phyloP scores from a whole-genome alignment of 2,888 invertebrate species.

The Chrysolina oricalcia region DNA sequence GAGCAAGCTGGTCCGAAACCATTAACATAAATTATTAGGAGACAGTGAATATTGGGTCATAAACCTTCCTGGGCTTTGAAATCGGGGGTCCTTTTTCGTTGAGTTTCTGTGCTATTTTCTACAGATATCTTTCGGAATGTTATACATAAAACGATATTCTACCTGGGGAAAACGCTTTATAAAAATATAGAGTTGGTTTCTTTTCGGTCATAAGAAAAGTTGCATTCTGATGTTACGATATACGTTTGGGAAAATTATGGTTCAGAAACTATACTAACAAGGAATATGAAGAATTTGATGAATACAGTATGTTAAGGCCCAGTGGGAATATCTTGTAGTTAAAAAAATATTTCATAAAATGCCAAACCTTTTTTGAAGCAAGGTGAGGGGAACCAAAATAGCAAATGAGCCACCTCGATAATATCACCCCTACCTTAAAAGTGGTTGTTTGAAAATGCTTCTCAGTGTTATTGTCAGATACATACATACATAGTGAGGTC shows the following conservation, averaged over 20 bases:
- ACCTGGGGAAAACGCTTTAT: constrained; percentile 30
- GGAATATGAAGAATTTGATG: too few species aligned
- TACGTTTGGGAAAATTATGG: not conserved
- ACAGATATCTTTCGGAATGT: constrained; percentile 50
- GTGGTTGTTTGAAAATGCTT: too few species aligned
- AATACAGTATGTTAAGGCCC: too few species aligned
- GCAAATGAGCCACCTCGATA: too few species aligned
- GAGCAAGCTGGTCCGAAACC: constrained; percentile 65
- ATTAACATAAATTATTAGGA: constrained; percentile 77
- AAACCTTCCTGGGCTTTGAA: constrained; percentile 67
- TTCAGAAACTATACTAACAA: too few species aligned
- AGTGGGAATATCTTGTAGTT: too few species aligned
- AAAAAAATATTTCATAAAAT: too few species aligned
- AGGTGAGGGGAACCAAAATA: too few species aligned
- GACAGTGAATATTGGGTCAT: constrained; percentile 76
- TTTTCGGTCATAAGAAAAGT: not conserved
- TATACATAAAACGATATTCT: constrained; percentile 30
- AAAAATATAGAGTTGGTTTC: constrained; percentile 47
- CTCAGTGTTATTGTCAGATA: too few species aligned
- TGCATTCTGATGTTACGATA: not conserved
- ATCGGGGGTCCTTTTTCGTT: constrained; percentile 54
- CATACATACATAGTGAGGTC: too few species aligned
- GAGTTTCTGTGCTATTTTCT: constrained; percentile 50
- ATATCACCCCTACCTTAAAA: too few species aligned
- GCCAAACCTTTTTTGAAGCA: too few species aligned